A percentile compares a stretch with the other conserved stretches of the same genome.
Conservation (phyloP, 2,888 invertebrate species). For the Aspidiotus destructor region DNA sequence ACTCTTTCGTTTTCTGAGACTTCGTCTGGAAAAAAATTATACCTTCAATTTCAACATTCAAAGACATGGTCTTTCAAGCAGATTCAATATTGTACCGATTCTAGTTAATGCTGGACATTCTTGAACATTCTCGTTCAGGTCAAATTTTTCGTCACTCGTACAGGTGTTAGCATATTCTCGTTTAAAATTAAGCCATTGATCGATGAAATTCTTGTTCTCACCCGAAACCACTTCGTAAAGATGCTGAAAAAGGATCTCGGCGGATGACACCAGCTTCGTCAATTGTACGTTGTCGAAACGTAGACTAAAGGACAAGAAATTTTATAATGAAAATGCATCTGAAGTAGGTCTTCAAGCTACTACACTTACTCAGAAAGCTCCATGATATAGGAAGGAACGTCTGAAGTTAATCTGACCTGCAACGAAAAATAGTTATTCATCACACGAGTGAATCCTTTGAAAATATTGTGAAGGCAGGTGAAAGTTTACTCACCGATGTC, state of each 20-base stretch:
- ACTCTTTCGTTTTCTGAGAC: slow-evolving; percentile 29
- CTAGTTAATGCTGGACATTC: slow-evolving; percentile 18
- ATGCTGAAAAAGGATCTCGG: slow-evolving; percentile 23
- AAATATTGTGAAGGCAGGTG: too few relatives aligned
- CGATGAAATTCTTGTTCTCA: slow-evolving; percentile 19
- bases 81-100: slow-evolving; percentile 12
- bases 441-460: too few relatives aligned
- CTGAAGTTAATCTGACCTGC: too few relatives aligned
- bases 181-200: slow-evolving; percentile 29
- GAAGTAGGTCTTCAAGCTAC: too few relatives aligned
- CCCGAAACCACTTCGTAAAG: slow-evolving; percentile 16
- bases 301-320: slow-evolving; percentile 8
- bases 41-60: not conserved
- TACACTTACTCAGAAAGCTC: too few relatives aligned
- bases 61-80: not conserved
- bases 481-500: too few relatives aligned
- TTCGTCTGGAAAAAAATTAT: slow-evolving; percentile 19
- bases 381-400: too few relatives aligned
- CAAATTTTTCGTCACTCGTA: slow-evolving; percentile 9
- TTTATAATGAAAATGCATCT: too few relatives aligned
- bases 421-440: too few relatives aligned
- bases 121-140: slow-evolving; percentile 11
- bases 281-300: slow-evolving; percentile 27
- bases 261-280: slow-evolving; percentile 22
- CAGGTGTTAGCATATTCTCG: slow-evolving; percentile 23